A percentile compares a stretch with the other conserved stretches of the same genome.
Conservation (phyloP, 2,113 vertebrate genomes). For the Pluvialis apricaria region DNA sequence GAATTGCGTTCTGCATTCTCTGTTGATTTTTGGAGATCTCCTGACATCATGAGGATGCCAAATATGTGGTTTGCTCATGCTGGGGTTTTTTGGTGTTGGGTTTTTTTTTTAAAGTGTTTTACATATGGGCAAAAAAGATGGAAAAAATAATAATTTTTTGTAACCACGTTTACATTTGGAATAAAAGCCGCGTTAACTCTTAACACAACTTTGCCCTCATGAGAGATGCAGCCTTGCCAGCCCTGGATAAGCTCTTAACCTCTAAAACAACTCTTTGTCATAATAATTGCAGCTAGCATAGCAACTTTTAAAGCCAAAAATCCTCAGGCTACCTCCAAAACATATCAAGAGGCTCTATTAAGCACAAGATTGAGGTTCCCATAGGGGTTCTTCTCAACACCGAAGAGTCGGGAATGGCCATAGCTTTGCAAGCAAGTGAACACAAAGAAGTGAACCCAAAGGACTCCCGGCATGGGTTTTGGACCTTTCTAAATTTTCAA, state of each 20-base stretch:
- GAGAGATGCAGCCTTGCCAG: constrained; percentile 27
- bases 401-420: fast-evolving
- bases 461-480: neutral
- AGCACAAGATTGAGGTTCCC: neutral
- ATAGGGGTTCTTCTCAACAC: neutral
- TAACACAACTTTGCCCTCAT: constrained; percentile 40
- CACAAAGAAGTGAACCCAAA: neutral
- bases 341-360: neutral
- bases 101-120: neutral
- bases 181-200: constrained; percentile 58
- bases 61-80: constrained; percentile 45
- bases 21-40: constrained; percentile 43
- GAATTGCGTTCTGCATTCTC: constrained; percentile 4
- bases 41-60: constrained; percentile 53
- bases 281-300: constrained; percentile 32
- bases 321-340: constrained; percentile 18
- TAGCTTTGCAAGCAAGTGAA: neutral
- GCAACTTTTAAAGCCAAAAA: constrained; percentile 30
- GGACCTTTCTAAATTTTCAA: neutral
- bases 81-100: neutral
- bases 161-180: constrained; percentile 43
- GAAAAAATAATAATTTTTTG: constrained; percentile 45
- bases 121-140: constrained; percentile 51
- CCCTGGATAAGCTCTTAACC: constrained; percentile 11
- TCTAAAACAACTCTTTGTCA: constrained; percentile 31